These are phyloP conservation scores for Struthidea cinerea DNA, from an alignment of 2,113 vertebrate genomes.

Conservation along the genomic window DNA sequence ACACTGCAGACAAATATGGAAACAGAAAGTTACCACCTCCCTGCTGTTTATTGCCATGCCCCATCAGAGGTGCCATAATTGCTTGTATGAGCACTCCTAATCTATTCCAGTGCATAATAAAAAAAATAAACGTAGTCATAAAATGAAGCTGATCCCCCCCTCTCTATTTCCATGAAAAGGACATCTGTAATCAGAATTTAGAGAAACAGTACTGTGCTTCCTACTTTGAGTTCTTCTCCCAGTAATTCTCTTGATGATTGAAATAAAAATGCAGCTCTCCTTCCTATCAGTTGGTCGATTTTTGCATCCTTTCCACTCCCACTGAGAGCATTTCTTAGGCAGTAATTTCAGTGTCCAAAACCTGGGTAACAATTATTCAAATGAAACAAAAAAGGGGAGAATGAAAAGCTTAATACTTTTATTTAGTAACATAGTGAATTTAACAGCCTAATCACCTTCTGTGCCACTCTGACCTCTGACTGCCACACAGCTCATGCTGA, in stretches of 20 bases:
- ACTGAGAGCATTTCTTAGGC: background rate
- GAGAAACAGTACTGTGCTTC: background rate
- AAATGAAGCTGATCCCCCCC: background rate
- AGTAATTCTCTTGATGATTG: background rate
- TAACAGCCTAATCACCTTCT: background rate
- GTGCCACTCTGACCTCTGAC: background rate
- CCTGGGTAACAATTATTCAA: background rate
- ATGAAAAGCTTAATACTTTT: background rate
- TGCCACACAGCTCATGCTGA: background rate
- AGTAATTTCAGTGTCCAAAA: background rate
- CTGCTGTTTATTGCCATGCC: background rate
- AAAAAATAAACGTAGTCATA: background rate
- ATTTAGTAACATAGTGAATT: background rate
- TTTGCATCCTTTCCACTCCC: background rate
- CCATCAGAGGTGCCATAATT: background rate
- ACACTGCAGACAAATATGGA: background rate
- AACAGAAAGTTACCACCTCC: background rate
- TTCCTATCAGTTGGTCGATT: background rate
- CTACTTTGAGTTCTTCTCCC: background rate
- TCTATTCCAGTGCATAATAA: background rate
- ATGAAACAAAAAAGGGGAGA: background rate
- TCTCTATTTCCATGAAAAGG: background rate
- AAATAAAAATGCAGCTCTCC: background rate
- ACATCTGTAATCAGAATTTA: background rate
- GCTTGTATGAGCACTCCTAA: background rate